Conservation (phyloP, 2,797 vertebrate species). For the Neomorphus geoffroyi region DNA sequence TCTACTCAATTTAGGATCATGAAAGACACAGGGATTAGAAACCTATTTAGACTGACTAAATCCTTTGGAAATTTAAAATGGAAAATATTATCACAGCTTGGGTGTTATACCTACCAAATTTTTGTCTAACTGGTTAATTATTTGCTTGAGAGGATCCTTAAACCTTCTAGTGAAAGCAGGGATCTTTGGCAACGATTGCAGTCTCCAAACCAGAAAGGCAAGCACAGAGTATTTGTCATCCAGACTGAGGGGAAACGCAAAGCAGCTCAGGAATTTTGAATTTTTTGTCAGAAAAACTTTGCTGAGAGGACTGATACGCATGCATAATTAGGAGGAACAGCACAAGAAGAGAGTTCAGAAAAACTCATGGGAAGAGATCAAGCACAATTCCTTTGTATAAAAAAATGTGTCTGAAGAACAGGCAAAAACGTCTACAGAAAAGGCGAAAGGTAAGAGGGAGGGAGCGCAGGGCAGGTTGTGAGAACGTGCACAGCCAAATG, state of each 20-base stretch:
- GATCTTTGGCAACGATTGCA: background rate
- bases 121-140: conserved; percentile 24
- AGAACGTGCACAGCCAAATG: rapidly evolving
- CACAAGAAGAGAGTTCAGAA: background rate
- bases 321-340: background rate
- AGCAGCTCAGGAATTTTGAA: background rate
- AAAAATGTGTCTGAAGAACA: background rate
- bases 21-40: conserved; percentile 28
- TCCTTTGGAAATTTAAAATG: conserved; percentile 22
- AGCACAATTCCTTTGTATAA: background rate
- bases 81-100: conserved; percentile 24
- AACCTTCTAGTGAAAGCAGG: background rate
- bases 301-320: background rate
- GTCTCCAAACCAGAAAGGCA: background rate
- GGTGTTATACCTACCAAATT: background rate
- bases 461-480: rapidly evolving
- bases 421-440: background rate
- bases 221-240: background rate
- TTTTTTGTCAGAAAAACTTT: background rate
- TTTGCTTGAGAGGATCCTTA: conserved; percentile 40
- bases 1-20: conserved; percentile 7
- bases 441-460: background rate
- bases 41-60: conserved; percentile 28
- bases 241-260: background rate
- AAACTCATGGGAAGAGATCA: background rate